These are phyloP conservation scores for Cydia amplana DNA, from an alignment of 1,140 invertebrate genomes.

Conservation along the genomic window DNA sequence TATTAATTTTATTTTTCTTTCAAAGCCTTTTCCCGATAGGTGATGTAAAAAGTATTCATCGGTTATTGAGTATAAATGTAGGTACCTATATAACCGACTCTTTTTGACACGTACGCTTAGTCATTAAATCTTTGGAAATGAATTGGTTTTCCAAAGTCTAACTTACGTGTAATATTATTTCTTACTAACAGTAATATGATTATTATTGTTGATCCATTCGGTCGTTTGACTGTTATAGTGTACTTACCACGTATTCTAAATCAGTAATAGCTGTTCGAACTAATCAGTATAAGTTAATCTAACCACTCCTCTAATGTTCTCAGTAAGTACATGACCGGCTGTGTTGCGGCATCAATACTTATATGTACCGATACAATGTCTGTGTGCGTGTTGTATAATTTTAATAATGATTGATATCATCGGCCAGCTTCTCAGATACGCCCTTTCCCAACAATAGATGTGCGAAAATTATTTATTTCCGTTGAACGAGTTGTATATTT, in stretches of 20 bases:
- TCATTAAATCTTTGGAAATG: too few species aligned
- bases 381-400: conserved; percentile 20
- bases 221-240: too few species aligned
- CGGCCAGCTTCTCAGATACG: conserved; percentile 6
- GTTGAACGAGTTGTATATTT: conserved; percentile 1
- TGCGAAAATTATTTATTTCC: conserved; percentile 26
- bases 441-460: conserved; percentile 14
- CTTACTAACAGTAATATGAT: too few species aligned
- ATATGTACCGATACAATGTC: background rate
- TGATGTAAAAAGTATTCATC: too few species aligned
- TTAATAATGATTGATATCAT: conserved; percentile 22
- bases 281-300: background rate
- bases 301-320: background rate
- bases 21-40: too few species aligned
- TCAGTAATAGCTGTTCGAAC: background rate
- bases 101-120: too few species aligned
- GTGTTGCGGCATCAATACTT: background rate
- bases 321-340: background rate
- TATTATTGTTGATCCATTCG: too few species aligned
- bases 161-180: too few species aligned
- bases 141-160: too few species aligned
- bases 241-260: background rate
- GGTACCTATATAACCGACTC: too few species aligned
- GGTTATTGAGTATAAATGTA: too few species aligned
- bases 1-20: too few species aligned